Conservation (phyloP, 2,888 invertebrate genomes). For the Megaustenia siamemsis region DNA sequence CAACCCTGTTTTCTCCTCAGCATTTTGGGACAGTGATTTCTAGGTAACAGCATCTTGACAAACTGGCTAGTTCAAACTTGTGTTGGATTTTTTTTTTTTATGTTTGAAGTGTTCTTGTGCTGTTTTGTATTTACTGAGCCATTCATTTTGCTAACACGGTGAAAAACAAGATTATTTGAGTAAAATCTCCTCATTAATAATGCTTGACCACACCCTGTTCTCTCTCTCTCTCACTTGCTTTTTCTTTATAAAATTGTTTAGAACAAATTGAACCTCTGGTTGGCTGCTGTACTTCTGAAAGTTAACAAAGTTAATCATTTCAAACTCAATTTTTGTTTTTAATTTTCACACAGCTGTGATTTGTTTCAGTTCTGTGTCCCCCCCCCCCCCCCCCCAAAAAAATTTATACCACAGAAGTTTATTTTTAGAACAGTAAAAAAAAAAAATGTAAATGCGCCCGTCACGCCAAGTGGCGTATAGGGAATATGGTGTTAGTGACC, state of each 20-base stretch:
- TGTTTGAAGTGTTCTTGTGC: not conserved
- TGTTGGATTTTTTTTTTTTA: not conserved
- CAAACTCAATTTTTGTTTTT: not conserved
- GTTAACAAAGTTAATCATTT: no score
- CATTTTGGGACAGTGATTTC: conserved; percentile 54
- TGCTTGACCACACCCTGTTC: not conserved
- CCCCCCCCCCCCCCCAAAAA: no score
- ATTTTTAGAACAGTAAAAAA: no score
- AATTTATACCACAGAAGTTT: no score
- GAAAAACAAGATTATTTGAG: not conserved
- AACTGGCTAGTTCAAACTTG: conserved; percentile 13
- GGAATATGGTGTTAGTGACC: no score
- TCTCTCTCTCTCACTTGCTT: no score
- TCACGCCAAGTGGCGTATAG: no score
- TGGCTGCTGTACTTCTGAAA: no score
- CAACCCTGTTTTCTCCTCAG: conserved; percentile 48
- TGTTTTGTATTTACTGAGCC: not conserved
- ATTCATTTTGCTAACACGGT: not conserved
- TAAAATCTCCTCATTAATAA: not conserved
- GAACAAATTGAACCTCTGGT: not conserved
- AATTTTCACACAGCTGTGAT: not conserved
- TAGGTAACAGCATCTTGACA: conserved; percentile 47
- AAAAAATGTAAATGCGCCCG: no score
- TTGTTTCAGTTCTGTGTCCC: no score
- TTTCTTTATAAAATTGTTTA: not conserved